Percentiles rank a stretch among this genome's conserved stretches.
These are phyloP conservation scores for Carassius gibelio DNA, from an alignment of 2,113 vertebrate genomes.

Conservation along the genomic window DNA sequence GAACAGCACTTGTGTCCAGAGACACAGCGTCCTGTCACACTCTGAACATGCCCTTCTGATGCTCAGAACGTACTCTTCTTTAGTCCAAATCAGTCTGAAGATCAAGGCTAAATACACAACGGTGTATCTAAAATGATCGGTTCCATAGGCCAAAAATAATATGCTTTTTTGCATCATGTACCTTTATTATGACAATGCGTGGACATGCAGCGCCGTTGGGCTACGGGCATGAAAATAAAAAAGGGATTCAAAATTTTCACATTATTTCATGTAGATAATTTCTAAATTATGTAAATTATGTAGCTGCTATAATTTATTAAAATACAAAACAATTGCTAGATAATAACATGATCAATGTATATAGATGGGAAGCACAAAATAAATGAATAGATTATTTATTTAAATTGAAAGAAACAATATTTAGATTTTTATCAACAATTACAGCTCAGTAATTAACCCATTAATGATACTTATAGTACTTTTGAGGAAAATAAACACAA, in stretches of 20 bases:
- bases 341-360: not conserved
- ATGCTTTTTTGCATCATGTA: not conserved
- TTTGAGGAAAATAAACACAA: not conserved
- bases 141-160: too few relatives aligned
- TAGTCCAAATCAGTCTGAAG: not conserved
- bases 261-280: not conserved
- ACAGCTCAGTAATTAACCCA: not conserved
- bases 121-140: not conserved
- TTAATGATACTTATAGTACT: not conserved
- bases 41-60: not conserved
- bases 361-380: not conserved
- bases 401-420: too few relatives aligned
- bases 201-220: too few relatives aligned
- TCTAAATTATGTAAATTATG: not conserved
- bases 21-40: not conserved
- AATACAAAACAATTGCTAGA: too few relatives aligned
- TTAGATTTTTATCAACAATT: not conserved
- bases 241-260: too few relatives aligned
- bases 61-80: not conserved
- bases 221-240: too few relatives aligned
- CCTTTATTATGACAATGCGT: not conserved
- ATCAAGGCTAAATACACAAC: not conserved
- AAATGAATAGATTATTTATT: too few relatives aligned
- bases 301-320: not conserved
- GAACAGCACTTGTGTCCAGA: conserved; percentile 56